Percentiles rank a stretch among this genome's conserved stretches.
Evolutionary conservation across 2,113 vertebrate species (phyloP).

Genomic region (Cyphomyrus plagiostoma): DNA sequence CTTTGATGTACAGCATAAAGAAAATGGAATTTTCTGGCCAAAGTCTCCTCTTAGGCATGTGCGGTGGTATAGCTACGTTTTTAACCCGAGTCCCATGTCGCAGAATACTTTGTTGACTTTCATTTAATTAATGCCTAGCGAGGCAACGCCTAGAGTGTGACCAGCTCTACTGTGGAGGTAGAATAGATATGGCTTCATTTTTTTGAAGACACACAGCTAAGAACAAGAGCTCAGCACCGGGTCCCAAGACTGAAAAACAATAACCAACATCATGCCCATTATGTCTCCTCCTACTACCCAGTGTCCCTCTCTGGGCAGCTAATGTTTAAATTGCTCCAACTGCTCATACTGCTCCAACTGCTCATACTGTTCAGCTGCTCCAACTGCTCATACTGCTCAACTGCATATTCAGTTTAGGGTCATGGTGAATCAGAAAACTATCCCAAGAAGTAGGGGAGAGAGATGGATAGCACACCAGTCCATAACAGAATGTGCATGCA

Average conservation of each 20-base stretch:
- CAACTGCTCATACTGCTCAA: background rate
- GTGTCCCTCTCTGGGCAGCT: background rate
- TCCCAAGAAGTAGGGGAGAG: background rate
- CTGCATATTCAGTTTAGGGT: background rate
- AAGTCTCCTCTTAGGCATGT: conserved; percentile 21
- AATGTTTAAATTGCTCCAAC: background rate
- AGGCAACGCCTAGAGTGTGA: background rate
- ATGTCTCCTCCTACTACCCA: background rate
- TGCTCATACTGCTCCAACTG: background rate
- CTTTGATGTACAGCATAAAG: conserved; percentile 36
- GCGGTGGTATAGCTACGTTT: background rate
- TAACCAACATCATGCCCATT: background rate
- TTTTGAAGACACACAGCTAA: background rate
- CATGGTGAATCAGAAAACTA: background rate
- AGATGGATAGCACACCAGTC: background rate
- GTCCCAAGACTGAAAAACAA: background rate
- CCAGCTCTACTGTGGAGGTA: background rate
- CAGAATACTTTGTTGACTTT: conserved; percentile 19
- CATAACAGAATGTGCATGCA: background rate
- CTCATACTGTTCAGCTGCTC: background rate
- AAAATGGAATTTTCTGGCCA: conserved; percentile 41
- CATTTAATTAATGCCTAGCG: background rate
- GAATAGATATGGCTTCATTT: background rate
- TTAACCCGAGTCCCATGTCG: background rate
- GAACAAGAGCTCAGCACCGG: background rate